These are phyloP conservation scores for Lethenteron reissneri DNA, from an alignment of 2,113 vertebrate genomes.

Conservation along the genomic window DNA sequence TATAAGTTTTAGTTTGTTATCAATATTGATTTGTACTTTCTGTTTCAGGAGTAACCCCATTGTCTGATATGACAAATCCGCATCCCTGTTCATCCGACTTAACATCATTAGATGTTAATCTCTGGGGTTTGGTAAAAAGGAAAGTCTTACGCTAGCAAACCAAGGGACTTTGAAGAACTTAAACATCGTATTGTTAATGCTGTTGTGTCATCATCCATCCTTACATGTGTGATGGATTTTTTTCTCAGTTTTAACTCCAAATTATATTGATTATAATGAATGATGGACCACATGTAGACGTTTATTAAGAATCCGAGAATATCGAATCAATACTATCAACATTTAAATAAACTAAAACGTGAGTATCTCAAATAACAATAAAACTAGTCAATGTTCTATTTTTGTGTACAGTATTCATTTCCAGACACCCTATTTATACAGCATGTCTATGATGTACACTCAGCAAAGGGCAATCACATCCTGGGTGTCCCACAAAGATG, in stretches of 20 bases:
- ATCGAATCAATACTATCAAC: not conserved
- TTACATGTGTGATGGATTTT: not conserved
- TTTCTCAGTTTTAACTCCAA: not conserved
- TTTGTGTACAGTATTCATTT: no score
- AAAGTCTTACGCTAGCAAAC: not conserved
- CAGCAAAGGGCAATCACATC: no score
- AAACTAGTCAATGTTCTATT: no score
- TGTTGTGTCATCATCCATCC: not conserved
- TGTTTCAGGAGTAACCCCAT: no score
- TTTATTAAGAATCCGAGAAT: not conserved
- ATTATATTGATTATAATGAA: not conserved
- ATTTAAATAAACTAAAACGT: not conserved
- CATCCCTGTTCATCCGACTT: not conserved
- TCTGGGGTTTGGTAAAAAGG: not conserved
- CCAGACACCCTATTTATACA: no score
- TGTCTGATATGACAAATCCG: not conserved
- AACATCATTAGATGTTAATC: not conserved
- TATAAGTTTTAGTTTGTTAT: no score
- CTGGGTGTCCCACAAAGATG: no score
- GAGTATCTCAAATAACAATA: no score
- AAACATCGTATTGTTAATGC: not conserved
- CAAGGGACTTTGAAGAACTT: slow-evolving; percentile 1
- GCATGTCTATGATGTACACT: no score
- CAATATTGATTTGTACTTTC: no score
- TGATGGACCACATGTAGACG: slow-evolving; percentile 2